Evolutionary conservation across 1,140 invertebrate genomes (phyloP), one percentile per base, ranked within the genome.

Genomic region (Phocides pigmalion): DNA sequence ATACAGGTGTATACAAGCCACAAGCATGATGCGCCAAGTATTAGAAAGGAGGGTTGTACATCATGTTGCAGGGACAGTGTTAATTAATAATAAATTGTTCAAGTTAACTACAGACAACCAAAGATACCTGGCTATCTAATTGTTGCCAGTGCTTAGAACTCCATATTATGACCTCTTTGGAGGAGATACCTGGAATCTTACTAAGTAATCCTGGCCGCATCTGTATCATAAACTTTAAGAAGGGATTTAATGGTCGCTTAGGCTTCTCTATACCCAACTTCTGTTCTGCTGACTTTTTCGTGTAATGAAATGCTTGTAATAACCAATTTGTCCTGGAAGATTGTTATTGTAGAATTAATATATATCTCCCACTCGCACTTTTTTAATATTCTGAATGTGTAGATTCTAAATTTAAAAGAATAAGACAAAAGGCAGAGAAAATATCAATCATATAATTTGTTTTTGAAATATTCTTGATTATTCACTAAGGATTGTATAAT

Each of bases 221-320:
- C 51, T 84, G 81, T 17, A 70, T 53, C 69, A 89, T 77, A 64
- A 92, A 94, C 68, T 82, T 85, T 37, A 93, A 77, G 65, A 91
- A 94, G 12, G 87, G 72, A 3, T 82, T 81, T 58, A 86, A 35
- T 11, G 93, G 93, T 25, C 76, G 82, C 32, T 93, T 93, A 19
- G 93, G 93, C 61, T 89, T 93, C 28, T 92, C 89, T 61, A 93
- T 74, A 2, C 91, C 84, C 25, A 92, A 70, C 65, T 84, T 87
- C 44, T 90, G 76, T 72, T 92, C 91, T 37, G 90, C 87, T n/a
- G 89, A 86, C 62, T 91, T 91, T 59, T 62, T 82, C 9, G 90
- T 74, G 61, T 92, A 92, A 50, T 62, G 72, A 51, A 79, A 85
- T 75, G 76, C 62, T 77, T 81, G 82, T 80, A 81, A 68, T 5